Evolutionary conservation across 2,888 invertebrate genomes (phyloP).

Genomic region (Scaptodrosophila latifasciaeformis): DNA sequence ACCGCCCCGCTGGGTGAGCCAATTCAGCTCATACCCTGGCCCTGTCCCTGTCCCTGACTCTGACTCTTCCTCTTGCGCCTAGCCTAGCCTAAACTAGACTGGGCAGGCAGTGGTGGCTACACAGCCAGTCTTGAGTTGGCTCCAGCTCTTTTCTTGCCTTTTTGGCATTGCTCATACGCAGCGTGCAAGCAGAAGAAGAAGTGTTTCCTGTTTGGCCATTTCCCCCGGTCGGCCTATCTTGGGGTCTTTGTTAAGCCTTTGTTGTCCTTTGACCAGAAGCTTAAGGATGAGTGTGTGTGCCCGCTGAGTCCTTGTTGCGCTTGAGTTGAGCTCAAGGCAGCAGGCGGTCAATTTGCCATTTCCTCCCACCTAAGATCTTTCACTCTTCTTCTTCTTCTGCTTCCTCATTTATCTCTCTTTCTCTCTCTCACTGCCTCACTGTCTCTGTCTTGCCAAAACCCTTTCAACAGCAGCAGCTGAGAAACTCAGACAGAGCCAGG

Average conservation of each 20-base stretch:
- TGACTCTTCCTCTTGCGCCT: too few relatives aligned
- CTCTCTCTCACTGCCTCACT: slow-evolving; percentile 5
- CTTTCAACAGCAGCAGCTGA: not conserved
- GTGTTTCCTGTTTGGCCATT: too few relatives aligned
- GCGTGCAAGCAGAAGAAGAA: too few relatives aligned
- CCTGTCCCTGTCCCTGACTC: too few relatives aligned
- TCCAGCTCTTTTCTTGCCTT: too few relatives aligned
- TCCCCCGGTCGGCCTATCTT: too few relatives aligned
- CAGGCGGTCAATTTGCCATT: slow-evolving; percentile 75
- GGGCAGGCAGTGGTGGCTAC: not conserved
- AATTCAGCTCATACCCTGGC: too few relatives aligned
- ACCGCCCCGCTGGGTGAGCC: too few relatives aligned
- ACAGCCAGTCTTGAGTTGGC: not conserved
- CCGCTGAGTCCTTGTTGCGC: slow-evolving; percentile 7
- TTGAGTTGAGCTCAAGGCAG: slow-evolving; percentile 40
- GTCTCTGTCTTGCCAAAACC: too few relatives aligned
- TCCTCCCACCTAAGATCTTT: too few relatives aligned
- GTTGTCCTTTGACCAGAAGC: too few relatives aligned
- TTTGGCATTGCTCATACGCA: slow-evolving; percentile 52
- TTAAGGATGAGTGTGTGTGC: too few relatives aligned
- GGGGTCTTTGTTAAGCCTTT: not conserved
- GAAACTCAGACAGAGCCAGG: slow-evolving; percentile 16
- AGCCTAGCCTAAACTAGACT: not conserved
- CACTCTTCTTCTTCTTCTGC: not conserved
- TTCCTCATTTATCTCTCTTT: not conserved